Evolutionary conservation across 2,113 vertebrate genomes (phyloP), one percentile per base, ranked within the genome.

Genomic region (Ptilonorhynchus violaceus): DNA sequence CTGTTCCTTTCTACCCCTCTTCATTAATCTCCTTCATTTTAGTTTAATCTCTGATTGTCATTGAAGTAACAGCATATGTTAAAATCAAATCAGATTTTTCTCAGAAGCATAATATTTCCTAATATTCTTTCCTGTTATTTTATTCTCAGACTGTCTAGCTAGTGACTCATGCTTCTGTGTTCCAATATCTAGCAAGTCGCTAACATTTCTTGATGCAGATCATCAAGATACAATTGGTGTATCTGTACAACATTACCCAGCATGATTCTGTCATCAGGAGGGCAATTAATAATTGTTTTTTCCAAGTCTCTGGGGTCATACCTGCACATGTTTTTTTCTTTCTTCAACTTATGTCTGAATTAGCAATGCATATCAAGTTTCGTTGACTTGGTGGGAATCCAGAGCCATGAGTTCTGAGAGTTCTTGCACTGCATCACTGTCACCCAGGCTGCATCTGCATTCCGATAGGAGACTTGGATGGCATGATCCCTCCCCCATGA

Each of bases 101-200:
- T 85, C 55, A 52, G 35, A 60, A 88, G 18, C 37, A 16, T 77
- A 69, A 5, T 82, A 56, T 66, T 94, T 94, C 67, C 41, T 82
- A 85, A 75, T 92, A 52, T 20, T 75, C 42, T 89, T 23, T 91
- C 27, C 79, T 86, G 28, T 74, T 91, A 41, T 12, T 92, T 92
- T 80, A 19, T 84, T 96, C 60, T 94, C 47, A 58, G 52, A n/a
- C 53, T 87, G 30, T 72, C 70, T 89, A 76, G 75, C 35, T 91
- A 55, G 60, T 90, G 85, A 85, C 42, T 81, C 69, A 74, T 27
- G 28, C 25, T 74, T 74, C 31, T n/a, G 23, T 69, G 42, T 70
- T 92, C 55, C 39, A 66, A 76, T 58, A 17, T 66, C 68, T 82
- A 12, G 33, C 3, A 7, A 69, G 74, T 64, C 17, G 75, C 21